Percentiles rank a stretch among this genome's conserved stretches.
Evolutionary conservation across 2,113 vertebrate species (phyloP).

Genomic region (Percina caprodes): DNA sequence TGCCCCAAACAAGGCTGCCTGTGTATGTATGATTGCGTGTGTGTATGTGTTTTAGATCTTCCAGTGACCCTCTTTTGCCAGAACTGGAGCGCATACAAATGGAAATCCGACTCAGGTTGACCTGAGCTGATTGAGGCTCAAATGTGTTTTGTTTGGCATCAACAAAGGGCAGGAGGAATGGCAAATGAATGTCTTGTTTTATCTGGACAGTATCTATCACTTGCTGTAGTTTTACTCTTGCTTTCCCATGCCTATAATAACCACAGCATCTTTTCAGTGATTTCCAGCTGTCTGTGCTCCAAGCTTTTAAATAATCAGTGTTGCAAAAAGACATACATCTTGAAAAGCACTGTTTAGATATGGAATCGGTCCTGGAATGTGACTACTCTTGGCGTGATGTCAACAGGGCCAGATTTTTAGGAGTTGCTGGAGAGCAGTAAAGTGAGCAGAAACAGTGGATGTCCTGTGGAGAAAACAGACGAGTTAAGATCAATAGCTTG

Average conservation of each 20-base stretch:
- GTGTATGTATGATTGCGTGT: conserved; percentile 57
- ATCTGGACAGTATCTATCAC: conserved; percentile 47
- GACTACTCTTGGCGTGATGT: conserved; percentile 34
- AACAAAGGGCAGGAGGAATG: conserved; percentile 23
- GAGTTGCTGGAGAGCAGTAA: conserved; percentile 38
- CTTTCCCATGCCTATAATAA: conserved; percentile 52
- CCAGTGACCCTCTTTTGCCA: conserved; percentile 64
- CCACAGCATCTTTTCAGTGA: conserved; percentile 44
- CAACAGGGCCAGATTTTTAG: conserved; percentile 50
- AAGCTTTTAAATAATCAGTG: conserved; percentile 65
- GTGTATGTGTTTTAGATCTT: conserved; percentile 48
- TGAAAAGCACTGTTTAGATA: conserved; percentile 51
- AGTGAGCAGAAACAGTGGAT: conserved; percentile 58
- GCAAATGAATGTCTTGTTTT: conserved; percentile 49
- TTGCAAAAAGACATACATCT: conserved; percentile 51
- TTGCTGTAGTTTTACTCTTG: conserved; percentile 33
- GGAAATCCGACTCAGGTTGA: conserved; percentile 66
- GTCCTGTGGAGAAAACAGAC: conserved; percentile 60
- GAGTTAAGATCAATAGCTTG: conserved; percentile 65
- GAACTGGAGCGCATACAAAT: conserved; percentile 71
- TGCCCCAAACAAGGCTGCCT: conserved; percentile 66
- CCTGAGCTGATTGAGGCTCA: conserved; percentile 50
- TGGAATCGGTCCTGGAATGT: conserved; percentile 58
- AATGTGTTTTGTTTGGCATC: conserved; percentile 69
- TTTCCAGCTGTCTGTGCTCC: conserved; percentile 48